A percentile compares a stretch with the other conserved stretches of the same genome.
Conservation (phyloP, 1,140 invertebrate genomes). For the Cotesia typhae region DNA sequence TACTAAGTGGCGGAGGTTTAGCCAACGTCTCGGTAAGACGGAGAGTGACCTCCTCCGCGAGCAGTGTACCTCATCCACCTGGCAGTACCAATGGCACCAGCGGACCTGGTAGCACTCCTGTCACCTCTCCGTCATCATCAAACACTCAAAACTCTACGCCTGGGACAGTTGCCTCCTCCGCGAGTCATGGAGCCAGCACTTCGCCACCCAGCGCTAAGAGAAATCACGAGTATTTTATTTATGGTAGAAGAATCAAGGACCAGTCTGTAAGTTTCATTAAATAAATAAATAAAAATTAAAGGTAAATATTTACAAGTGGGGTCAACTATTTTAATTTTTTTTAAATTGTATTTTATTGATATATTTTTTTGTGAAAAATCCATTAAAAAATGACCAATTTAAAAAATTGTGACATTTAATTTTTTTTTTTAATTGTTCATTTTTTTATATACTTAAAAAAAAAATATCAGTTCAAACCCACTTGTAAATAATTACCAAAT, state of each 20-base stretch:
- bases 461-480: too few relatives aligned
- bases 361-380: slow-evolving; percentile 27
- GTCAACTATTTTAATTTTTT: too few relatives aligned
- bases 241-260: slow-evolving; percentile 90
- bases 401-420: too few relatives aligned
- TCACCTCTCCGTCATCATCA: slow-evolving; percentile 46
- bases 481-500: too few relatives aligned
- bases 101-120: slow-evolving; percentile 48
- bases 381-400: background rate
- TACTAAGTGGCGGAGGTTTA: slow-evolving; percentile 90
- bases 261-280: slow-evolving; percentile 75
- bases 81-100: slow-evolving; percentile 46
- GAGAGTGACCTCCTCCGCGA: slow-evolving; percentile 61
- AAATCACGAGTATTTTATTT: slow-evolving; percentile 88
- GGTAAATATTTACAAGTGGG: too few relatives aligned
- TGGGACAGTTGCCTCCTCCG: slow-evolving; percentile 38
- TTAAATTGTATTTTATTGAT: slow-evolving; percentile 8
- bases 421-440: too few relatives aligned
- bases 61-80: slow-evolving; percentile 34
- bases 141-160: slow-evolving; percentile 47
- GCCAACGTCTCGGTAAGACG: slow-evolving; percentile 90
- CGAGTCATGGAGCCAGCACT: slow-evolving; percentile 52
- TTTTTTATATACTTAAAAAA: too few relatives aligned
- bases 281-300: too few relatives aligned
- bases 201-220: slow-evolving; percentile 62